These are phyloP conservation scores for Micrasema longulum DNA, from an alignment of 1,140 invertebrate species.

Conservation along the genomic window DNA sequence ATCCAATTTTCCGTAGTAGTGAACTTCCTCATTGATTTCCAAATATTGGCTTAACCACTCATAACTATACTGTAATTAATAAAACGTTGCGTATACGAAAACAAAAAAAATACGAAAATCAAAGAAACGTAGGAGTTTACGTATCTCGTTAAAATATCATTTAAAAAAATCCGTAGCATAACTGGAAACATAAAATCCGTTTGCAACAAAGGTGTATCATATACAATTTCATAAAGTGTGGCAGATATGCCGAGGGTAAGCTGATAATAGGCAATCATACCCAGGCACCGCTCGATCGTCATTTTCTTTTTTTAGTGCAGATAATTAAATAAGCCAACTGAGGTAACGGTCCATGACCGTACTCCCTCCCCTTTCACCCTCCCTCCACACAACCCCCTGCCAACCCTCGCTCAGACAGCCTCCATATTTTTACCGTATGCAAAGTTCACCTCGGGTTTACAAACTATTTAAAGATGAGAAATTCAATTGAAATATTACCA, in stretches of 20 bases:
- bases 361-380: neutral
- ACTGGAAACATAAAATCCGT: too few relatives aligned
- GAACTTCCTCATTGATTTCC: too few relatives aligned
- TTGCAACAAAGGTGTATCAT: too few relatives aligned
- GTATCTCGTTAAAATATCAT: neutral
- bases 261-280: constrained; percentile 24
- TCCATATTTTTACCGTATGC: neutral
- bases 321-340: constrained; percentile 21
- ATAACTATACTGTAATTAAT: too few relatives aligned
- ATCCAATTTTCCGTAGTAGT: too few relatives aligned
- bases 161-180: neutral
- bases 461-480: too few relatives aligned
- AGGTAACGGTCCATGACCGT: constrained; percentile 19
- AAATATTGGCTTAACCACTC: too few relatives aligned
- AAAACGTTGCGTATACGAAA: too few relatives aligned
- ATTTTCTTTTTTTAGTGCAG: constrained; percentile 16
- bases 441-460: constrained; percentile 5
- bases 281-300: constrained; percentile 5
- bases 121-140: too few relatives aligned
- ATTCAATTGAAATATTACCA: too few relatives aligned
- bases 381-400: neutral
- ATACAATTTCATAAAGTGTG: too few relatives aligned
- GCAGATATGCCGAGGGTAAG: neutral
- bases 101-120: too few relatives aligned
- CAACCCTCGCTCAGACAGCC: neutral